Conservation (phyloP, 2,888 invertebrate species). For the Salticus scenicus region DNA sequence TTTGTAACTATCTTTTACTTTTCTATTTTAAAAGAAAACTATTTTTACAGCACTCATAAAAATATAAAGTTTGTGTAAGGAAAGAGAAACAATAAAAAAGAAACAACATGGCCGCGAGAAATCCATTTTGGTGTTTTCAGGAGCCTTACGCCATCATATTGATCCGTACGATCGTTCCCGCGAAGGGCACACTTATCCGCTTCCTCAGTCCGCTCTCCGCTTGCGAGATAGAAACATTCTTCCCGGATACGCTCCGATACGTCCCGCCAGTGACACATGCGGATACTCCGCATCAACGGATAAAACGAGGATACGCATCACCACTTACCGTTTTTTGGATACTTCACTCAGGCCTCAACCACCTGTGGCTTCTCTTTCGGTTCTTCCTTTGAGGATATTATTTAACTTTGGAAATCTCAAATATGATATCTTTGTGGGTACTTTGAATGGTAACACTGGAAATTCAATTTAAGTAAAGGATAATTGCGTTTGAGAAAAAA, state of each 20-base stretch:
- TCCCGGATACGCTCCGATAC: slow-evolving; percentile 16
- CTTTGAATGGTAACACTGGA: neutral
- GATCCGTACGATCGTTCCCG: slow-evolving; percentile 19
- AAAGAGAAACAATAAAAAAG: no score
- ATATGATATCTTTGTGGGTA: neutral
- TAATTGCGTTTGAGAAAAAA: neutral
- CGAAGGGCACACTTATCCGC: slow-evolving; percentile 10
- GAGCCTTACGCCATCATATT: slow-evolving; percentile 26
- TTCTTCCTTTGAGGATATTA: neutral
- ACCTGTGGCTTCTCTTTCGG: neutral
- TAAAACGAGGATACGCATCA: neutral
- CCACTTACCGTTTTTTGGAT: neutral
- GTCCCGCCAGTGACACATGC: neutral
- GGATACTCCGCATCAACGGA: slow-evolving; percentile 12
- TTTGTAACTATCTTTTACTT: no score
- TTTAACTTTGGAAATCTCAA: neutral
- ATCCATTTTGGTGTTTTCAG: neutral
- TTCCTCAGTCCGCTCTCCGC: slow-evolving; percentile 37
- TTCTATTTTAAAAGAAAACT: no score
- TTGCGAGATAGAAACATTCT: neutral
- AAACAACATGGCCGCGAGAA: neutral
- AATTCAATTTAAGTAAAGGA: neutral
- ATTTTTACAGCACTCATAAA: no score
- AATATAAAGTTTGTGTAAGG: no score
- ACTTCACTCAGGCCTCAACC: neutral